phyloP scores from a whole-genome alignment of 2,888 invertebrate species.

The Chymomyza procnemis region DNA sequence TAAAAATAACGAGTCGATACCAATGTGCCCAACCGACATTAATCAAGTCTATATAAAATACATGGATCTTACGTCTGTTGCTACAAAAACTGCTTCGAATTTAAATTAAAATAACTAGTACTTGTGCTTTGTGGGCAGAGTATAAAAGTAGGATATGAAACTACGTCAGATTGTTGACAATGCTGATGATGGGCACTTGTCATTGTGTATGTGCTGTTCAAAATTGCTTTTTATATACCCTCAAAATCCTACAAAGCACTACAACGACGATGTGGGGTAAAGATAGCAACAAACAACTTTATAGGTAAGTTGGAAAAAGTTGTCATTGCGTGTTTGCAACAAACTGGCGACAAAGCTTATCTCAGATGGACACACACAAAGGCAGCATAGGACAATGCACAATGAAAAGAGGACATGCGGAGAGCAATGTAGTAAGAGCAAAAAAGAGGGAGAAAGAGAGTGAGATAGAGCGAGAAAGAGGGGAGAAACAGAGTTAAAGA shows the following conservation, averaged over 20 bases:
- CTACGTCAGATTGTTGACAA: slow-evolving; percentile 16
- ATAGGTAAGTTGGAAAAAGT: slow-evolving; percentile 48
- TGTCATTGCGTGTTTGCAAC: slow-evolving; percentile 69
- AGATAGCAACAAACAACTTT: slow-evolving; percentile 35
- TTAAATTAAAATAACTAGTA: no score
- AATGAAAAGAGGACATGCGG: not conserved
- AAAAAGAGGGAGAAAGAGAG: slow-evolving; percentile 14
- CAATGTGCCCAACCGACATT: no score
- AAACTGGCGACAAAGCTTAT: slow-evolving; percentile 69
- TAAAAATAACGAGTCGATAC: no score
- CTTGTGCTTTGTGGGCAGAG: no score
- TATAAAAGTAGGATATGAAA: slow-evolving; percentile 15
- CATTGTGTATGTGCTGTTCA: slow-evolving; percentile 45
- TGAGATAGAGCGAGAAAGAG: slow-evolving; percentile 13
- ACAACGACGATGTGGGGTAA: not conserved
- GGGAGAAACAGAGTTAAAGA: slow-evolving; percentile 24
- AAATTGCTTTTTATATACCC: slow-evolving; percentile 47
- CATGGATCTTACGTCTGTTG: no score
- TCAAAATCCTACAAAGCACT: slow-evolving; percentile 1
- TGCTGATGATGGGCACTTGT: slow-evolving; percentile 43
- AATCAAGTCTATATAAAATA: no score
- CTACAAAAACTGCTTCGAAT: no score
- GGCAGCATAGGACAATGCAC: slow-evolving; percentile 27
- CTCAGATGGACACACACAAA: slow-evolving; percentile 68
- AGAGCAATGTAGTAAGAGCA: not conserved